Evolutionary conservation across 2,888 invertebrate species (phyloP), one percentile per base, ranked within the genome.

Genomic region (Xestia xanthographa): DNA sequence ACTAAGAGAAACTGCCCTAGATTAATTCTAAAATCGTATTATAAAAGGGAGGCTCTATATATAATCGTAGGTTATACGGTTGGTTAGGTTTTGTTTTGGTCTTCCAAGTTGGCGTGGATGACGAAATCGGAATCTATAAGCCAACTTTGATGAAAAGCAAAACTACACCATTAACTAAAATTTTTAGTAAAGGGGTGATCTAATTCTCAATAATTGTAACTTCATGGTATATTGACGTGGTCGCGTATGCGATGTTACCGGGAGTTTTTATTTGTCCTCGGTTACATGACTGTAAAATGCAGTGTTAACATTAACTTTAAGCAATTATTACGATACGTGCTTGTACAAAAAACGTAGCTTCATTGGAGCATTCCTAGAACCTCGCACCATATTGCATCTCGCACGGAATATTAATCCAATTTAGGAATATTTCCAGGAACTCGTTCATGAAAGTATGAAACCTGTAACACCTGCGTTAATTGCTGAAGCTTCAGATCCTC

Each of bases 251-350:
- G 11, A 20, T 34, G 17, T n/a, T 48, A 22, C 26, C 22, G 20
- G 26, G 4, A 38, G 1, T 34, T 17, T n/a, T 29, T 38, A 43
- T 22, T 56, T n/a, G 20, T 72, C 9, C n/a, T 4, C 11, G 12
- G 11, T 17, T 14, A 79, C n/a, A 17, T 62, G 53, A 5, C 26
- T 50, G 34, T 65, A 65, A 58, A 65, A 65, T 20, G 48, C 34
- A 22, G 22, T 41, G 34, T 69, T 80, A 48, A 45, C 43, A 62
- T 48, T n/a, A 53, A 72, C 29, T 80, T 69, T n/a, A 34, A 53
- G 34, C 48, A 53, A 80, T 72, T 80, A 80, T 58, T 48, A 65
- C 20, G 48, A n/a, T 34, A 78, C 77, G 78, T 81, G 75, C 58
- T 75, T 17, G 38, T 43, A 62, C 43, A 34, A 65, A 74, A 48